Evolutionary conservation across 1,140 invertebrate genomes (phyloP).

Genomic region (Trichogramma pretiosum): DNA sequence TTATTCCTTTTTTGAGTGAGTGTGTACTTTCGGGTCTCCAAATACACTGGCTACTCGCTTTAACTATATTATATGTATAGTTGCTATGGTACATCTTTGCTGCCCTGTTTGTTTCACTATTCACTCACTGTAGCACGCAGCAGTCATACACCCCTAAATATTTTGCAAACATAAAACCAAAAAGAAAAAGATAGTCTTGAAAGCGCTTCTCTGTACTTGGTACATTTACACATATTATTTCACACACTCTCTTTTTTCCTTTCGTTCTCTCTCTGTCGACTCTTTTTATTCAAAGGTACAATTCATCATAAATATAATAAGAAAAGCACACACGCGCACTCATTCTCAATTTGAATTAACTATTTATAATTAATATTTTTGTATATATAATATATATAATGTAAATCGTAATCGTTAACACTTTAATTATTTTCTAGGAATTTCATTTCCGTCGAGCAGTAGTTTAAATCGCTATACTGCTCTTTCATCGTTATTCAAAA

Average conservation of each 20-base stretch:
- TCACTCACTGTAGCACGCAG: constrained; percentile 10
- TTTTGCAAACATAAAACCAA: constrained; percentile 18
- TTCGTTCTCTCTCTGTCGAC: neutral
- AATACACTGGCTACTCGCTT: constrained; percentile 26
- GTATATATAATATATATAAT: too few species aligned
- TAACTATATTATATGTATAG: constrained; percentile 27
- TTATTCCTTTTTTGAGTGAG: neutral
- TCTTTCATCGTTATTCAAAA: neutral
- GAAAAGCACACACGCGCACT: neutral
- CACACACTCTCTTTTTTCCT: constrained; percentile 8
- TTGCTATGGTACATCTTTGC: constrained; percentile 29
- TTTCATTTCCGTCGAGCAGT: constrained; percentile 22
- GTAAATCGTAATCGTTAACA: constrained; percentile 43
- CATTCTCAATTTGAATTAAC: constrained; percentile 40
- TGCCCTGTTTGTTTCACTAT: constrained; percentile 4
- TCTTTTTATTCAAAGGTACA: too few species aligned
- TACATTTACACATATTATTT: neutral
- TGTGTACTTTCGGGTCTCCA: constrained; percentile 25
- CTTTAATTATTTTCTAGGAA: constrained; percentile 36
- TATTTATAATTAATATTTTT: constrained; percentile 48
- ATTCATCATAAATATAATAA: neutral
- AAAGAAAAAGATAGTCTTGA: constrained; percentile 11
- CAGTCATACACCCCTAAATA: constrained; percentile 8
- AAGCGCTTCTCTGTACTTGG: constrained; percentile 9
- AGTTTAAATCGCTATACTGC: too few species aligned